A percentile compares a stretch with the other conserved stretches of the same genome.
These are phyloP conservation scores for Hesperia comma DNA, from an alignment of 2,888 invertebrate genomes.

Conservation along the genomic window DNA sequence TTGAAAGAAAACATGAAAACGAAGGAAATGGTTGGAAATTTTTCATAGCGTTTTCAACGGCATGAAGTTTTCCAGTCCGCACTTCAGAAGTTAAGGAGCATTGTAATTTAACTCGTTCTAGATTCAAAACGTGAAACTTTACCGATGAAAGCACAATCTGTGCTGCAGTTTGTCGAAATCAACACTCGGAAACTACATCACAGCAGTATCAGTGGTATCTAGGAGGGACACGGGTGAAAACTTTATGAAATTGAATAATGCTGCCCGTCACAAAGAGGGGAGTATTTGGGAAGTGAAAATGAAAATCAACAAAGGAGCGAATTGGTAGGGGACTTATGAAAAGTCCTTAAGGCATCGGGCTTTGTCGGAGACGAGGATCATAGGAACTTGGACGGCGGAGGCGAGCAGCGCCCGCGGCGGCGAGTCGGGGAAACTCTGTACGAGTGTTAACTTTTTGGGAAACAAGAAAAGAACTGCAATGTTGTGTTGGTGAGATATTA, in stretches of 20 bases:
- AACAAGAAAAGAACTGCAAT: background rate
- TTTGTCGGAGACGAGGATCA: conserved; percentile 22
- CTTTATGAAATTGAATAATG: conserved; percentile 25
- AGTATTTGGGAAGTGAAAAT: conserved; percentile 27
- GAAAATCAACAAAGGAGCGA: conserved; percentile 32
- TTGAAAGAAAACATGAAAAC: background rate
- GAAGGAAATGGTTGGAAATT: background rate
- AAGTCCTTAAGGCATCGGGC: conserved; percentile 29
- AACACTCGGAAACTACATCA: conserved; percentile 2
- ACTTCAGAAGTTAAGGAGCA: background rate
- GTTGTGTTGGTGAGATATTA: background rate
- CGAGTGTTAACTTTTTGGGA: conserved; percentile 1
- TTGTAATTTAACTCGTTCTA: conserved; percentile 2
- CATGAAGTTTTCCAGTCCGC: background rate
- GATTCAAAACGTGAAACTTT: conserved; percentile 2
- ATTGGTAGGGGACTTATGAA: conserved; percentile 20
- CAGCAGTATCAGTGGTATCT: background rate
- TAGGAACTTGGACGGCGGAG: conserved; percentile 19
- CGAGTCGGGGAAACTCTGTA: background rate
- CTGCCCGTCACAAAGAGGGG: conserved; percentile 11
- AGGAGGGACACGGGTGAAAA: conserved; percentile 1
- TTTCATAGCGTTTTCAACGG: background rate
- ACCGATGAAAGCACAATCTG: background rate
- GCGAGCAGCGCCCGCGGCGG: background rate
- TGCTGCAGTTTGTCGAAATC: background rate